Conservation (phyloP, 2,888 invertebrate genomes). For the Apotomis turbidana region DNA sequence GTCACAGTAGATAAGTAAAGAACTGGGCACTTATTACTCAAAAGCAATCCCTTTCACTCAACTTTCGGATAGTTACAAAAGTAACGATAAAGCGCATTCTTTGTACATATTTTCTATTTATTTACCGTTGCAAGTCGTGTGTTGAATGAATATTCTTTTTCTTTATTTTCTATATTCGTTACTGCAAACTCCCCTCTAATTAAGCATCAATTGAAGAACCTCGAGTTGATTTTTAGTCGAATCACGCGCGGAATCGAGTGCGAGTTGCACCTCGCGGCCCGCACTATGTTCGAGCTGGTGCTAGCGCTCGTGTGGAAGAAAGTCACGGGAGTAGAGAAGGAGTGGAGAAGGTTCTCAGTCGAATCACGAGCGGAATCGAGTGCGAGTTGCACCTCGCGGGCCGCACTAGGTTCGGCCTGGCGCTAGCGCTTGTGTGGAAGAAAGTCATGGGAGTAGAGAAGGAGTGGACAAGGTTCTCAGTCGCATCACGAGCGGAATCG, state of each 20-base stretch:
- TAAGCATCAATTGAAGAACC: conserved; percentile 13
- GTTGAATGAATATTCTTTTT: no score
- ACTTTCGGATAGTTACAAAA: no score
- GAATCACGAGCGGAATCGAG: conserved; percentile 15
- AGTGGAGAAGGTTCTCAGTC: conserved; percentile 7
- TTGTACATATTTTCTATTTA: no score
- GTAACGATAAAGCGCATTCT: no score
- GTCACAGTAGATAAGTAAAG: no score
- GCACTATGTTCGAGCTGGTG: conserved; percentile 54
- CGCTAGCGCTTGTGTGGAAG: conserved; percentile 51
- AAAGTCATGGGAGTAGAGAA: conserved; percentile 24
- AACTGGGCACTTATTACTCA: no score
- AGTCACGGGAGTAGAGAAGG: conserved; percentile 19
- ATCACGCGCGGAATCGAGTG: conserved; percentile 36
- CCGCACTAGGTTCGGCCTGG: conserved; percentile 53
- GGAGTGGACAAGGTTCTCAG: background rate
- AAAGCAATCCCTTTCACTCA: no score
- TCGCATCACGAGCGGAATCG: conserved; percentile 7
- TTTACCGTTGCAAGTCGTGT: no score
- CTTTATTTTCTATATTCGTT: no score
- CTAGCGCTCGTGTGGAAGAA: conserved; percentile 49
- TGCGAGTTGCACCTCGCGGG: conserved; percentile 25
- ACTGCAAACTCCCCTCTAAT: conserved; percentile 1
- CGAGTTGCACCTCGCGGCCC: conserved; percentile 39
- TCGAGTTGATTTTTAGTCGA: background rate